A percentile compares a stretch with the other conserved stretches of the same genome.
These are phyloP conservation scores for Labeo calbasu DNA, from an alignment of 2,797 vertebrate genomes.

Conservation along the genomic window DNA sequence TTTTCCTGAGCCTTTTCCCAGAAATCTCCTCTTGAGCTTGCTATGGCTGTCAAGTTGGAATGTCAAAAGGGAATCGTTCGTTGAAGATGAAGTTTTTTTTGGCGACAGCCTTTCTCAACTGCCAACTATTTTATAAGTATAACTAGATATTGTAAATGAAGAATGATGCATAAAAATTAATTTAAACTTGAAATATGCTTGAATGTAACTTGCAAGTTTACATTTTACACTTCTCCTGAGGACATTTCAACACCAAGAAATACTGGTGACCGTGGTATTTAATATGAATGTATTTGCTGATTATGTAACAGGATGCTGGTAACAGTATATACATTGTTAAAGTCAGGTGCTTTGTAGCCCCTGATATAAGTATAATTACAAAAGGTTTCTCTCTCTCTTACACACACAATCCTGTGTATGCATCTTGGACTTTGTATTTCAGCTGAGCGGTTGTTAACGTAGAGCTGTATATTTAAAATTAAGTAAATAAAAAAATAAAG, in stretches of 20 bases:
- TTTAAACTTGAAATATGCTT: conserved; percentile 75
- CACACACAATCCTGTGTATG: conserved; percentile 66
- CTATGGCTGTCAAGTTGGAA: conserved; percentile 27
- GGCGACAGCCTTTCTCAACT: conserved; percentile 68
- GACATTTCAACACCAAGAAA: conserved; percentile 72
- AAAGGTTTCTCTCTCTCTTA: conserved; percentile 54
- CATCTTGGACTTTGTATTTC: conserved; percentile 76
- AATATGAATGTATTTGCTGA: conserved; percentile 78
- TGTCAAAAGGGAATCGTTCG: conserved; percentile 29
- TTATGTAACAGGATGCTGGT: conserved; percentile 69
- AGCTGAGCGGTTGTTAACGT: conserved; percentile 72
- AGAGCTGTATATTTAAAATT: conserved; percentile 73
- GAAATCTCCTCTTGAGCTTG: conserved; percentile 30
- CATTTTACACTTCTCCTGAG: conserved; percentile 65
- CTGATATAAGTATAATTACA: conserved; percentile 39
- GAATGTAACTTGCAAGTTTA: conserved; percentile 81
- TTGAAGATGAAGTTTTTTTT: conserved; percentile 36
- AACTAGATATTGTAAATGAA: conserved; percentile 48
- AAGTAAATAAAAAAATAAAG: conserved; percentile 65
- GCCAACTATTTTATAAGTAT: conserved; percentile 69
- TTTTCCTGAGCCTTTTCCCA: conserved; percentile 41
- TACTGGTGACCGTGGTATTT: conserved; percentile 60
- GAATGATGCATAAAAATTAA: conserved; percentile 42
- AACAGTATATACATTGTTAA: conserved; percentile 53
- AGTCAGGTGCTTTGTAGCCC: conserved; percentile 23